Conservation (phyloP, 2,113 vertebrate genomes). For the Geococcyx californianus region DNA sequence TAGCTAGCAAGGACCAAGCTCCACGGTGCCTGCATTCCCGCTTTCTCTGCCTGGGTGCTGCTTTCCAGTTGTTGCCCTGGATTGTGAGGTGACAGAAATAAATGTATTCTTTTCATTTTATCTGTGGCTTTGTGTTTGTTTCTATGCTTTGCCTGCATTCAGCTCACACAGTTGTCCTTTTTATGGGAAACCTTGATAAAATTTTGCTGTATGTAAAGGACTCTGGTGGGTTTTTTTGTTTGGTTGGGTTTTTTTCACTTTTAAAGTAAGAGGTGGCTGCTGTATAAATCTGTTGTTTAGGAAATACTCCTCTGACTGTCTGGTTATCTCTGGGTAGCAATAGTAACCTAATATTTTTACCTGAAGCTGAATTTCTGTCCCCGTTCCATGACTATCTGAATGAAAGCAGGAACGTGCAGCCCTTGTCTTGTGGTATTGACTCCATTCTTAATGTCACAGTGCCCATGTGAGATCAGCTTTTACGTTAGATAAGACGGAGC, state of each 20-base stretch:
- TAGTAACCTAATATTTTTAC: neutral
- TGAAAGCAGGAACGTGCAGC: neutral
- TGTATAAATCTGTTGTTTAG: neutral
- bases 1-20: no score
- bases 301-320: neutral
- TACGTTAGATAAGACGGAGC: neutral
- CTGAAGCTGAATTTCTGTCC: neutral
- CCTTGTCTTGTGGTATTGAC: neutral
- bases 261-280: neutral
- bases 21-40: no score
- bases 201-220: neutral
- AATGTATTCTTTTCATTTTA: no score
- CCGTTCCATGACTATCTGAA: neutral
- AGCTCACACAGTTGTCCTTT: neutral
- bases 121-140: no score
- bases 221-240: fast-evolving
- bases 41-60: no score
- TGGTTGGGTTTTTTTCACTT: neutral
- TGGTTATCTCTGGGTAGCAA: neutral
- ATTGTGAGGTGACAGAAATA: no score
- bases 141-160: no score
- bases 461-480: neutral
- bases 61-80: no score
- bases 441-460: neutral
- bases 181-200: neutral